Evolutionary conservation across 1,140 invertebrate species (phyloP).

Genomic region (Lepidotrigona ventralis): DNA sequence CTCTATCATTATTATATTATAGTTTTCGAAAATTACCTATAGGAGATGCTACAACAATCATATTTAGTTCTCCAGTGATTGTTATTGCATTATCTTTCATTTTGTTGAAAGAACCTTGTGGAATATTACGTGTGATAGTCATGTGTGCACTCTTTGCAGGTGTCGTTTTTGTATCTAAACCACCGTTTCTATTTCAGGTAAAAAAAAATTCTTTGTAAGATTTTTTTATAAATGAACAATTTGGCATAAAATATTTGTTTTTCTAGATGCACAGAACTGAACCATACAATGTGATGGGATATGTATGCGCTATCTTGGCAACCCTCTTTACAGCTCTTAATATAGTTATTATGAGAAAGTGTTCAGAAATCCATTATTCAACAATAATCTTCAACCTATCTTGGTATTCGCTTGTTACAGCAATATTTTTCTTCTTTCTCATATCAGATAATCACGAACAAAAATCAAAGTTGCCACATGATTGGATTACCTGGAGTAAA

Average conservation of each 20-base stretch:
- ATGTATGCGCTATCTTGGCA: slow-evolving; percentile 78
- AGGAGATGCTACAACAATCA: slow-evolving; percentile 83
- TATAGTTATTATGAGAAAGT: slow-evolving; percentile 81
- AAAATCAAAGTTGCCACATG: slow-evolving; percentile 65
- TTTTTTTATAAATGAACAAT: not conserved
- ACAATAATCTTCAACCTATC: slow-evolving; percentile 80
- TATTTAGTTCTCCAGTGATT: slow-evolving; percentile 82
- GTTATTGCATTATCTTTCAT: slow-evolving; percentile 81
- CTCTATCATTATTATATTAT: slow-evolving; percentile 79
- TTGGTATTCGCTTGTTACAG: slow-evolving; percentile 76
- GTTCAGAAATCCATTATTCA: slow-evolving; percentile 80
- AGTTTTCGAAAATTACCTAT: slow-evolving; percentile 81
- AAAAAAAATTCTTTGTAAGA: slow-evolving; percentile 12
- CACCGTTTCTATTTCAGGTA: slow-evolving; percentile 81
- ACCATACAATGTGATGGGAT: slow-evolving; percentile 78
- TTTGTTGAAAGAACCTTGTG: slow-evolving; percentile 81
- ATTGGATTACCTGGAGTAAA: slow-evolving; percentile 75
- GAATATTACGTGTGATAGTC: slow-evolving; percentile 80
- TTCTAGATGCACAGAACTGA: slow-evolving; percentile 66
- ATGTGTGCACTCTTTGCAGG: slow-evolving; percentile 79
- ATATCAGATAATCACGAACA: slow-evolving; percentile 67
- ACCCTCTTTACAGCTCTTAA: slow-evolving; percentile 80
- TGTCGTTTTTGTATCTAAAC: slow-evolving; percentile 80
- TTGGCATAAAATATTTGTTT: slow-evolving; percentile 14
- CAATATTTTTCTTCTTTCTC: slow-evolving; percentile 70